These are phyloP conservation scores for Oscheius myriophilus DNA, from an alignment of 2,888 invertebrate species.

Conservation along the genomic window DNA sequence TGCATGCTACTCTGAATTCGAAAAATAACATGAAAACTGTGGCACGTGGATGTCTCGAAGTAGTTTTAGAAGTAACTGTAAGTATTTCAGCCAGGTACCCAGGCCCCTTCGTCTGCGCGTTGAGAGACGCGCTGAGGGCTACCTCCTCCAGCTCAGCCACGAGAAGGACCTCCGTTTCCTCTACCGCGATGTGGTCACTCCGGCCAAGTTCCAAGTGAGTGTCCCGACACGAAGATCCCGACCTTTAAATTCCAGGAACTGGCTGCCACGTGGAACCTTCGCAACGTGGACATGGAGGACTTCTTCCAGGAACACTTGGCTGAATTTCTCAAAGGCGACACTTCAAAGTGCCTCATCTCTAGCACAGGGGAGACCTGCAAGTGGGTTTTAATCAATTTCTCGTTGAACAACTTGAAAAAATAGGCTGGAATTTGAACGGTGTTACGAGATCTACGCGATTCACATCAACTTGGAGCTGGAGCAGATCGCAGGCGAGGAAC, in stretches of 20 bases:
- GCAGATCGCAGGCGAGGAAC: too few species aligned
- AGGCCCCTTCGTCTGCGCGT: conserved; percentile 2
- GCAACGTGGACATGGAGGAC: conserved; percentile 19
- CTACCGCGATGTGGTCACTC: conserved; percentile 17
- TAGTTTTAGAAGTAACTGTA: too few species aligned
- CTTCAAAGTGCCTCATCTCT: conserved; percentile 1
- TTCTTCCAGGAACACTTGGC: conserved; percentile 16
- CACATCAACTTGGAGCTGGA: too few species aligned
- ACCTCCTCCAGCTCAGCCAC: conserved; percentile 7
- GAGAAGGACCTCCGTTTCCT: conserved; percentile 17
- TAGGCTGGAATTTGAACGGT: too few species aligned
- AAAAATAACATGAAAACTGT: too few species aligned
- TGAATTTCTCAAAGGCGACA: conserved; percentile 1
- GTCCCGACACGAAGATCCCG: too few species aligned
- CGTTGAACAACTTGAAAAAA: too few species aligned
- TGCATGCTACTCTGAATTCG: too few species aligned
- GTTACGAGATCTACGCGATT: too few species aligned
- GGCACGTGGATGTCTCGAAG: too few species aligned
- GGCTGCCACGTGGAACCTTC: neutral
- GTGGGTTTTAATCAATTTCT: neutral
- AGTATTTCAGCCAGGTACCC: neutral
- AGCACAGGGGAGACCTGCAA: neutral
- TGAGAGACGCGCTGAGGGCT: neutral
- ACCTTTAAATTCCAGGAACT: too few species aligned
- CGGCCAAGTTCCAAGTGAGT: conserved; percentile 13